Evolutionary conservation across 1,140 invertebrate genomes (phyloP), one percentile per base, ranked within the genome.

Genomic region (Patella vulgata): DNA sequence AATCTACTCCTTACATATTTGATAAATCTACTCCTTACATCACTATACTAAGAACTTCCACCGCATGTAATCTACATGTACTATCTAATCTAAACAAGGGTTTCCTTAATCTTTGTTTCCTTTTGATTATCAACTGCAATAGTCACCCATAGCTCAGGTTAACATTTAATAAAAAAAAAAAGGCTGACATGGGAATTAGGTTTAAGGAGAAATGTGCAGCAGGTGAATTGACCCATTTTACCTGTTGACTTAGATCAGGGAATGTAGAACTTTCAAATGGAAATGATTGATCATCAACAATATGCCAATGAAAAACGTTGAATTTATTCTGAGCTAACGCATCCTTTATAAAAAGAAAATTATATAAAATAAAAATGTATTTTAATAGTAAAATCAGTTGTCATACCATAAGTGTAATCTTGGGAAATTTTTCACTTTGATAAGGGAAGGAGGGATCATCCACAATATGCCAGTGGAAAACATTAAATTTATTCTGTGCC

Each of bases 241-340:
- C 80, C 76, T 72, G 76, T 46, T 68, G 23, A 54, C 78, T 81
- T 55, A 87, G 73, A 25, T 84, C 83, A 1, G 94, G 94, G 85
- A 90, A 97, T 39, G 74, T 85, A 51, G 76, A 80, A 72, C 93
- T 95, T 56, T 90, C 85, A 79, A 92, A 97, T 0, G 95, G 94
- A 82, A 97, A 97, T 68, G 92, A 91, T 66, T 93, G 91, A 78
- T 96, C 93, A 80, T 97, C 95, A 0, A 93, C 90, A 25, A 97
- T 92, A 80, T 97, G 95, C 95, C 95, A 97, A 79, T 97, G 95
- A 60, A 97, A 90, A 0, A 96, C 93, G 82, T 97, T 97, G 57
- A 94, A 83, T 83, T 97, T 97, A 80, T 94, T 95, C 67, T 91
- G 90, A 2, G 90, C 88, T 93, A 96, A 94, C 0, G 91, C 77